Conservation (phyloP, 2,113 vertebrate genomes). For the Chelonoidis abingdonii region DNA sequence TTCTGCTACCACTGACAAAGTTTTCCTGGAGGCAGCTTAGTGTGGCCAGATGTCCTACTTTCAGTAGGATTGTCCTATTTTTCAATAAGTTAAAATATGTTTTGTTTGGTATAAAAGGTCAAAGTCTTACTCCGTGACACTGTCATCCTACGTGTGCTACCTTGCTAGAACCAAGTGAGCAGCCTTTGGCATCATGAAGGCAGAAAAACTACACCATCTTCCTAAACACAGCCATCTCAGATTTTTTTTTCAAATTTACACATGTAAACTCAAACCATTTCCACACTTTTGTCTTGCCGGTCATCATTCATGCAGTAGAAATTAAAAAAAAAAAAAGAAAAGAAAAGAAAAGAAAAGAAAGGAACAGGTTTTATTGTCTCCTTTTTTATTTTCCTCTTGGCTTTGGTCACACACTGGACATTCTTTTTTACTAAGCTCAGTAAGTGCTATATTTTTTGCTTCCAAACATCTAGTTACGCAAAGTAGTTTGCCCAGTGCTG, state of each 20-base stretch:
- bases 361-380: background rate
- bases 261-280: background rate
- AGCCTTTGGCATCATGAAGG: accelerated
- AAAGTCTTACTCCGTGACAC: background rate
- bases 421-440: background rate
- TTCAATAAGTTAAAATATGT: background rate
- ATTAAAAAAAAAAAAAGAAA: no score
- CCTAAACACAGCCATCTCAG: background rate
- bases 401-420: background rate
- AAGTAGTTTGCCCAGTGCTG: background rate
- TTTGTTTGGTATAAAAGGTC: background rate
- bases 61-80: background rate
- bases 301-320: background rate
- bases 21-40: background rate
- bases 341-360: background rate
- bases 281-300: background rate
- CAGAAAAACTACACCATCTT: background rate
- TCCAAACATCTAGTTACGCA: background rate
- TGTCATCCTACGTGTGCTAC: background rate
- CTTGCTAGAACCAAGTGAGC: background rate
- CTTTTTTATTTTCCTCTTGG: background rate
- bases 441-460: background rate
- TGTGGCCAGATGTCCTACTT: background rate
- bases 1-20: background rate
- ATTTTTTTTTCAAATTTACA: background rate